Evolutionary conservation across 2,113 vertebrate species (phyloP).

Genomic region (Syrrhaptes paradoxus): DNA sequence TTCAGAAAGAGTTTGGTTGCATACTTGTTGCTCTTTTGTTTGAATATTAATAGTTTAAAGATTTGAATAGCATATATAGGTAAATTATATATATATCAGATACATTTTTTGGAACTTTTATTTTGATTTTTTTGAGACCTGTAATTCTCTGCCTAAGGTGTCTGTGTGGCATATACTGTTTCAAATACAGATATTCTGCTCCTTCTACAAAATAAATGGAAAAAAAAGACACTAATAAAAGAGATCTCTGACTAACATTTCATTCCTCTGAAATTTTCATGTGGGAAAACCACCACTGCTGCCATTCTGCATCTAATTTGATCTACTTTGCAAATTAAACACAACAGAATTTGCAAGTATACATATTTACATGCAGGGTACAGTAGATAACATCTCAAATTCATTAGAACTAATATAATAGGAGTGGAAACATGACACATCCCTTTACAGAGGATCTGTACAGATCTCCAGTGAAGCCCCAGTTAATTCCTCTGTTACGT

Average conservation of each 20-base stretch:
- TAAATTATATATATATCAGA: background rate
- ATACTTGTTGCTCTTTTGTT: background rate
- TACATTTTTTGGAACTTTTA: background rate
- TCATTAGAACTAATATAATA: background rate
- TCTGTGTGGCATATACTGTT: background rate
- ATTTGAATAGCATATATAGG: background rate
- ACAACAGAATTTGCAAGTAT: slow-evolving; percentile 18
- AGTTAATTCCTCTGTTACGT: background rate
- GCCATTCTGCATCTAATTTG: background rate
- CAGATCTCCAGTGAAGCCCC: background rate
- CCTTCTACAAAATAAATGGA: background rate
- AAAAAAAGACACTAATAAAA: slow-evolving; percentile 23
- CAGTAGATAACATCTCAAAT: background rate
- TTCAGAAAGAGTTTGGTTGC: background rate
- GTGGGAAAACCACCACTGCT: background rate
- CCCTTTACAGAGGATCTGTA: background rate
- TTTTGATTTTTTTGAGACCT: background rate
- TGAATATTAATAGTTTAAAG: background rate
- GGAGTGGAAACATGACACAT: background rate
- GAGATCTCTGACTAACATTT: background rate
- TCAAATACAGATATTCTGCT: background rate
- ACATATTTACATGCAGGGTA: slow-evolving; percentile 15
- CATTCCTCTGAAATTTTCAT: background rate
- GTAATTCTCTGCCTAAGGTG: background rate
- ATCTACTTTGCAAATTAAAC: background rate